Base-by-base conservation (phyloP, 1,140 invertebrate genomes). In the Paralvinella palmiformis region DNA sequence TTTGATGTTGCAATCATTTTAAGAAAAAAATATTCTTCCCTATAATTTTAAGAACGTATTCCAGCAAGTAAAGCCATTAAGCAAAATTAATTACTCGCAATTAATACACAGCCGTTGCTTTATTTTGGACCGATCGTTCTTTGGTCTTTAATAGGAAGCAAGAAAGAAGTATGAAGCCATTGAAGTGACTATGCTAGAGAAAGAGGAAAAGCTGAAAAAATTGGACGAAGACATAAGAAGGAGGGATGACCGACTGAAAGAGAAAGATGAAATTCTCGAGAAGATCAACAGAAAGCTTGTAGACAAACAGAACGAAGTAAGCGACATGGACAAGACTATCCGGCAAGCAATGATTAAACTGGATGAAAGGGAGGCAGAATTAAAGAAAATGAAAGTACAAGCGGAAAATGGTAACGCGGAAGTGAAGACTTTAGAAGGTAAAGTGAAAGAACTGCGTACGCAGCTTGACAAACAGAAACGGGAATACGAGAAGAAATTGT, bases 201-300 rank as follows among this genome's bases (percentile, higher is more conserved):
- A 62, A 44, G 66, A 68, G 13, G 17, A 61, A 37, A 59, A 53
- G 36, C 33, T 68, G 17, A 60, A 55, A 31, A 50, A 60, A 35
- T 36, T 65, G 24, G 59, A 65, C 58, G 61, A 68, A 17, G 56
- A 63, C n/a, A 31, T 69, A 13, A 52, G 62, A 15, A 57, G 45
- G 20, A 56, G 68, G 22, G 68, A 69, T 48, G 68, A 68, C 35
- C 52, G 68, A 50, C 52, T 69, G 37, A 68, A 64, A 37, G 68
- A 69, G 35, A 69, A 69, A 36, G 68, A 69, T 52, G 68, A 69
- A 6, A 41, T 69, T 13, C 48, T 68, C 1, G 53, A 63, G n/a
- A 37, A 55, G 24, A 58, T 69, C 37, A 69, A 69, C 57, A 31
- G 44, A 29, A 64, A 64, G 48, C 53, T 69, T 20, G 45, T 36